These are phyloP conservation scores for Leucoptera coffeella DNA, from an alignment of 2,888 invertebrate species.

Conservation along the genomic window DNA sequence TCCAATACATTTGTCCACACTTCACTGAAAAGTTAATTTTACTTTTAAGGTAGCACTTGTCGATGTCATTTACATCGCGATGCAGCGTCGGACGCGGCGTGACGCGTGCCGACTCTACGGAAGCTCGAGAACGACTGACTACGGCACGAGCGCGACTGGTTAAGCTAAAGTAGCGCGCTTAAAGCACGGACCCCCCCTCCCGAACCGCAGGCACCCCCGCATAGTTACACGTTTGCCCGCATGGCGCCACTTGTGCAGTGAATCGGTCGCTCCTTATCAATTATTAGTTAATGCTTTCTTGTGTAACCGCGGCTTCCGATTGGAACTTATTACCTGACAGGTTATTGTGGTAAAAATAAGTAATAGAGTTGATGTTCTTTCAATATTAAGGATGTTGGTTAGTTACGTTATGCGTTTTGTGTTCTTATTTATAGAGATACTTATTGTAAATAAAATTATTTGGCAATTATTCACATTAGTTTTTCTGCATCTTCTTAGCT, in stretches of 20 bases:
- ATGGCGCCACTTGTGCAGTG: conserved; percentile 44
- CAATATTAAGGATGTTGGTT: too few species aligned
- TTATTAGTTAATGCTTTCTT: conserved; percentile 51
- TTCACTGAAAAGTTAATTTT: conserved; percentile 7
- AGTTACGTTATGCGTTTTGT: too few species aligned
- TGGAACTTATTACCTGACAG: too few species aligned
- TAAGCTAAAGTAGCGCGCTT: conserved; percentile 22
- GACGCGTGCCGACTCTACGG: too few species aligned
- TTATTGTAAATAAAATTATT: too few species aligned
- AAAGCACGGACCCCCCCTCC: conserved; percentile 21
- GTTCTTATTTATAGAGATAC: too few species aligned
- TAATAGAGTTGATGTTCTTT: too few species aligned
- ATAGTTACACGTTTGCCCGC: conserved; percentile 42
- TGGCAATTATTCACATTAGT: too few species aligned
- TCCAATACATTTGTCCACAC: conserved; percentile 37
- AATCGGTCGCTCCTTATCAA: conserved; percentile 36
- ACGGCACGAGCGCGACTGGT: conserved; percentile 20
- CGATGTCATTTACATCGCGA: conserved; percentile 34
- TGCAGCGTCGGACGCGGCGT: conserved; percentile 14
- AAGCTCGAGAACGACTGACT: too few species aligned
- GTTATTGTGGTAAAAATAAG: too few species aligned
- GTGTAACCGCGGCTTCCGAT: too few species aligned
- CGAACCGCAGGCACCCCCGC: conserved; percentile 18
- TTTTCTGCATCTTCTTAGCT: too few species aligned
- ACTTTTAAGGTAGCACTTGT: conserved; percentile 17